Base-by-base conservation (phyloP, 2,113 vertebrate genomes). In the Leptobrachium ailaonicum region DNA sequence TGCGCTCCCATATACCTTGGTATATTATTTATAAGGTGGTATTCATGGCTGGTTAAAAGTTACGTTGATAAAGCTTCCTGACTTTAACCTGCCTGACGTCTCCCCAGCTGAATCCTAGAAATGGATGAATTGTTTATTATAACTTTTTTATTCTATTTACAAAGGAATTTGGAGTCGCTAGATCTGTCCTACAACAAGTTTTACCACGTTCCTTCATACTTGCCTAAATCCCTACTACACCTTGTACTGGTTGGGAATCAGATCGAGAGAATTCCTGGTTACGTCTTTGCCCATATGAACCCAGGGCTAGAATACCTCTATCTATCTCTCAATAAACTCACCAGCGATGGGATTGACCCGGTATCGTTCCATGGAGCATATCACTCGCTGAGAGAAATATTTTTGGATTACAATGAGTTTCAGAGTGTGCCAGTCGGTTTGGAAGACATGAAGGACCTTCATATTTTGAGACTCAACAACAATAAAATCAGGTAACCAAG, bases 291-390 rank as follows among this genome's bases (percentile, higher is more conserved):
- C 66, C 98, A 99, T 85, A 95, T 99, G 96, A 88, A 92, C 4
- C 97, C 97, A 1, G 98, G 98, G 7, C 83, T 99, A 44, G 95
- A 99, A 87, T 98, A 97, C 42, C 91, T 99, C 70, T 99, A 99
- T 85, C 92, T 99, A 40, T 99, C 98, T 40, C 96, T 92, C 86
- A 99, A 99, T 90, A 96, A 91, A 83, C 92, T 99, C 80, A 89
- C 92, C 0, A 93, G 94, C 0, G 92, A 95, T 1, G 94, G 94
- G 12, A 82, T 96, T 0, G 96, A 99, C 83, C 90, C 91, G 0
- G 93, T 97, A 83, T 98, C 98, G 0, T 99, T 99, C 87, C 93
- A 96, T 1, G 98, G 98, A 42, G 88, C 93, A 0, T 94, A 94
- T 50, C 88, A 91, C 70, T 95, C 96, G 64, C 90, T 99, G 86